Conservation (phyloP, 2,797 vertebrate genomes). For the Clarias platycephalus region DNA sequence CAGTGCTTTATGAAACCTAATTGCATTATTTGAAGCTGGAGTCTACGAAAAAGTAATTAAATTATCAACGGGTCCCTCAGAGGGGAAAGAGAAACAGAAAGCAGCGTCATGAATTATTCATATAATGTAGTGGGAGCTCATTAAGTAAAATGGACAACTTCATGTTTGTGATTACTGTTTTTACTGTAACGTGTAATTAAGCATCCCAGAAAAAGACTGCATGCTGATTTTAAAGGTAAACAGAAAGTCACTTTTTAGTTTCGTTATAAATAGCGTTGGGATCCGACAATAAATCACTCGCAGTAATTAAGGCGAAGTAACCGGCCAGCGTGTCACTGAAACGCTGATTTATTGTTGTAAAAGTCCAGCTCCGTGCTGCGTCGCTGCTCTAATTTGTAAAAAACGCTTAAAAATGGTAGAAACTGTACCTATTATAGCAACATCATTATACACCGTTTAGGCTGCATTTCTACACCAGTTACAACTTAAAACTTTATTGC, state of each 20-base stretch:
- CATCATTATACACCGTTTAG: constrained; percentile 11
- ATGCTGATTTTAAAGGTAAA: constrained; percentile 19
- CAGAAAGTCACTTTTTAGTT: constrained; percentile 26
- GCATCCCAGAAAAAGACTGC: constrained; percentile 37
- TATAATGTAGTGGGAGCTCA: constrained; percentile 51
- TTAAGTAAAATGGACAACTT: constrained; percentile 60
- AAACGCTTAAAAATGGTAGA: not conserved
- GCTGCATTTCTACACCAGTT: not conserved
- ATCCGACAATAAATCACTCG: constrained; percentile 18
- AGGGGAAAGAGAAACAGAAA: constrained; percentile 54
- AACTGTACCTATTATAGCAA: not conserved
- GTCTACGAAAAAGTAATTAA: constrained; percentile 58
- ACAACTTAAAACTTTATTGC: constrained; percentile 8
- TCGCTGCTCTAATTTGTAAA: constrained; percentile 20
- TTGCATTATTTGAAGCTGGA: constrained; percentile 61
- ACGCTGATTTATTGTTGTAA: constrained; percentile 14
- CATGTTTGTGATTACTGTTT: constrained; percentile 60
- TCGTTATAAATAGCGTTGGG: constrained; percentile 29
- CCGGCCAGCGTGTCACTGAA: not conserved
- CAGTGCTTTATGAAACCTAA: constrained; percentile 57
- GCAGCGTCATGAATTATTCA: constrained; percentile 61
- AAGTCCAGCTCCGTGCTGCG: constrained; percentile 2
- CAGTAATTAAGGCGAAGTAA: constrained; percentile 20
- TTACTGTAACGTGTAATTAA: constrained; percentile 57
- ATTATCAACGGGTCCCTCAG: constrained; percentile 57